These are phyloP conservation scores for Oophaga sylvatica DNA, from an alignment of 2,797 vertebrate species.

Conservation along the genomic window DNA sequence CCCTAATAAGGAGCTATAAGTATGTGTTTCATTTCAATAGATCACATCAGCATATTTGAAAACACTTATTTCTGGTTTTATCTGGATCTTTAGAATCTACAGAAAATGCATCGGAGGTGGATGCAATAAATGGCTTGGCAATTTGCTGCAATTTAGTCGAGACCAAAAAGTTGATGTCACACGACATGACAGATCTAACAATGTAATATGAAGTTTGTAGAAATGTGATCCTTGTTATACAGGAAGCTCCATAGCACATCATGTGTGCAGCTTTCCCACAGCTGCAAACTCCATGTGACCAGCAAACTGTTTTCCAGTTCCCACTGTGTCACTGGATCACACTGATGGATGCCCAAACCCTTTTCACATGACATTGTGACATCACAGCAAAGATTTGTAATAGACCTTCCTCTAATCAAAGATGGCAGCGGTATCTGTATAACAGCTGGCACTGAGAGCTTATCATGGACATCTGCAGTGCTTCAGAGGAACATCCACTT, in stretches of 20 bases:
- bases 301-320: not conserved
- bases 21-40: too few relatives aligned
- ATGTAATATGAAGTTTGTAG: not conserved
- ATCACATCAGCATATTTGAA: too few relatives aligned
- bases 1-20: too few relatives aligned
- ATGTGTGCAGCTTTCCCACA: not conserved
- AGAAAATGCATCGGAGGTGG: too few relatives aligned
- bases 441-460: not conserved
- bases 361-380: not conserved
- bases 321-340: not conserved
- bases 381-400: not conserved
- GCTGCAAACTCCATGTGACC: not conserved
- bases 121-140: not conserved
- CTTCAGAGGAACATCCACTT: too few relatives aligned
- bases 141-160: not conserved
- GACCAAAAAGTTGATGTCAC: not conserved
- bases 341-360: not conserved
- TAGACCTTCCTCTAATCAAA: not conserved
- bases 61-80: too few relatives aligned
- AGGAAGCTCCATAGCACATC: not conserved
- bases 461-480: too few relatives aligned
- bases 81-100: too few relatives aligned
- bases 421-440: too few relatives aligned
- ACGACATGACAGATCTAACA: not conserved
- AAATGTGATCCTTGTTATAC: not conserved